A percentile compares a stretch with the other conserved stretches of the same genome.
Evolutionary conservation across 2,797 vertebrate genomes (phyloP).

Genomic region (Phalloptychus januarius): DNA sequence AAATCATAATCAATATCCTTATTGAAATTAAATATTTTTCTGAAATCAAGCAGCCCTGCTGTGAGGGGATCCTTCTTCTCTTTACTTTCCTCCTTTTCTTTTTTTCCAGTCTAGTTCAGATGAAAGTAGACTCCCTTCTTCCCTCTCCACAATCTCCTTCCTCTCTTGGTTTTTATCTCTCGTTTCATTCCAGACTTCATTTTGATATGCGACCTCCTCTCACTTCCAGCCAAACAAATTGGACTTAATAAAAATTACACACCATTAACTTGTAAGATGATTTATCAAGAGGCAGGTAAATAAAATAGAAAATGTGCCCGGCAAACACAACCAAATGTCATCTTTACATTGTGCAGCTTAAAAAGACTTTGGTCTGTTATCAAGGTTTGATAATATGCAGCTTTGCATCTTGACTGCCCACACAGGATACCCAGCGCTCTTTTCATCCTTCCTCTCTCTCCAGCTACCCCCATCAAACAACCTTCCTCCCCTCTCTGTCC

Average conservation of each 20-base stretch:
- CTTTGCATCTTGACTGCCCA: slow-evolving; percentile 34
- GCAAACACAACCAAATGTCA: slow-evolving; percentile 4
- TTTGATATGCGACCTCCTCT: slow-evolving; percentile 50
- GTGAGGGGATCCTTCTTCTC: background rate
- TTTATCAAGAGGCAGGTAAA: slow-evolving; percentile 19
- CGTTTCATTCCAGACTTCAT: slow-evolving; percentile 57
- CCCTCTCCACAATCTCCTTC: slow-evolving; percentile 29
- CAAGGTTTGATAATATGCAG: slow-evolving; percentile 38
- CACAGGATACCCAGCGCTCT: slow-evolving; percentile 24
- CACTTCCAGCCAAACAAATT: slow-evolving; percentile 37
- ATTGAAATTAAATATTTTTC: no score
- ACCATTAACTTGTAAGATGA: slow-evolving; percentile 8
- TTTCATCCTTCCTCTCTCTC: slow-evolving; percentile 43
- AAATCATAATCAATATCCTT: background rate
- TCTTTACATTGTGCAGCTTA: slow-evolving; percentile 6
- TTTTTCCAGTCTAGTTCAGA: slow-evolving; percentile 1
- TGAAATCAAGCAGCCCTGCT: background rate
- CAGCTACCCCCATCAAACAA: slow-evolving; percentile 56
- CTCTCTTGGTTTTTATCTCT: slow-evolving; percentile 37
- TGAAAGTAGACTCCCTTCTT: slow-evolving; percentile 42
- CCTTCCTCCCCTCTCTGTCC: slow-evolving; percentile 69
- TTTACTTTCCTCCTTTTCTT: slow-evolving; percentile 25
- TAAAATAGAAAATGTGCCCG: slow-evolving; percentile 6
- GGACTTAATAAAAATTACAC: slow-evolving; percentile 15
- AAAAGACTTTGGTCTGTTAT: slow-evolving; percentile 24